These are phyloP conservation scores for Parotocinclus haroldoi DNA, from an alignment of 2,797 vertebrate species.

Conservation along the genomic window DNA sequence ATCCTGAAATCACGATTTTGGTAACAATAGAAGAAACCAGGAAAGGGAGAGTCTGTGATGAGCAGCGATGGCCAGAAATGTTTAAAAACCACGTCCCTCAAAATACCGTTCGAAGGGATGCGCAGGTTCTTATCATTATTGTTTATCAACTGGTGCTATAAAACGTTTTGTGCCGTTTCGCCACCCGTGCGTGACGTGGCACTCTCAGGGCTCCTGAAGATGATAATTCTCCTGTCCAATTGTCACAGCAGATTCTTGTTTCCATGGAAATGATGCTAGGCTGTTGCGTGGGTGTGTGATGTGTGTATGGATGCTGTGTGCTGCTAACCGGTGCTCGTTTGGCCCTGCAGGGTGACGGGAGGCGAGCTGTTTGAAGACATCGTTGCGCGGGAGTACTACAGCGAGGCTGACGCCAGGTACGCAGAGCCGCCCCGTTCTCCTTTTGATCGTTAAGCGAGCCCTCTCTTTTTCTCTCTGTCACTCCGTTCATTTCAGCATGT, in stretches of 20 bases:
- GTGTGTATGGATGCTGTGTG: constrained; percentile 16
- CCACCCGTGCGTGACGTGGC: no score
- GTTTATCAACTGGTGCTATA: no score
- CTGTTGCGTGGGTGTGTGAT: constrained; percentile 22
- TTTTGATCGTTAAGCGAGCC: constrained; percentile 15
- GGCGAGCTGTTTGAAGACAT: constrained; percentile 98
- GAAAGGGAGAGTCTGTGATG: no score
- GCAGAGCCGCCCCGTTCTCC: constrained; percentile 33
- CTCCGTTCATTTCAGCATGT: constrained; percentile 8
- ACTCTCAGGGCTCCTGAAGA: not conserved
- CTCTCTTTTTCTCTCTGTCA: constrained; percentile 19
- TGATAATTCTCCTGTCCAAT: constrained; percentile 5
- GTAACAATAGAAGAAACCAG: no score
- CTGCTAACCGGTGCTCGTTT: constrained; percentile 3
- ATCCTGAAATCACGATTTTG: no score
- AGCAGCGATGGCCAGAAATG: no score
- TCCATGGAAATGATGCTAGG: constrained; percentile 47
- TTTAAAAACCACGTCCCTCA: no score
- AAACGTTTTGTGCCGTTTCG: no score
- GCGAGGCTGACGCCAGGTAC: constrained; percentile 98
- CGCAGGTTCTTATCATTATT: no score
- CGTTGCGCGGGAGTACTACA: constrained; percentile 96
- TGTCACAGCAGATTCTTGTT: constrained; percentile 28
- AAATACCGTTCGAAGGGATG: no score
- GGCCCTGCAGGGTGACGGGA: constrained; percentile 84